Percentiles rank a stretch among this genome's conserved stretches.
These are phyloP conservation scores for Antennarius striatus DNA, from an alignment of 2,113 vertebrate genomes.

Conservation along the genomic window DNA sequence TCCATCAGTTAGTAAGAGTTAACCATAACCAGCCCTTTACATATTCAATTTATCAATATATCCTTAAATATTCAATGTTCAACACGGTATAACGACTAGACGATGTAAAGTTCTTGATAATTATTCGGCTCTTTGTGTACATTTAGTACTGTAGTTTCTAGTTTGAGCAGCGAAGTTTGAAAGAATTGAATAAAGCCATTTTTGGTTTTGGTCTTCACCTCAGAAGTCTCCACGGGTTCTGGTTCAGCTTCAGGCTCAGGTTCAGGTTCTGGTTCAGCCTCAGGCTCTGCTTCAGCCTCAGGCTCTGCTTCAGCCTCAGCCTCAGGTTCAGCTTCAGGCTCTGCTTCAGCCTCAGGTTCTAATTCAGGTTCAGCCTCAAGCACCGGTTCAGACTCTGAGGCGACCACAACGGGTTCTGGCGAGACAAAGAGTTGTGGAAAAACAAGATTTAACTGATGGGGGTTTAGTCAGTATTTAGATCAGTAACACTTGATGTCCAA, in stretches of 20 bases:
- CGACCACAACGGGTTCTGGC: background rate
- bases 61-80: background rate
- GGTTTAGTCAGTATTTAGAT: too few relatives aligned
- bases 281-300: constrained; percentile 22
- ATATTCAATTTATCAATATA: background rate
- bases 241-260: constrained; percentile 35
- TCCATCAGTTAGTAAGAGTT: background rate
- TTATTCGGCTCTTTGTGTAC: too few relatives aligned
- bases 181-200: background rate
- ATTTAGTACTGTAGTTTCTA: too few relatives aligned
- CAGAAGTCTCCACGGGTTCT: constrained; percentile 31
- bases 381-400: constrained; percentile 37
- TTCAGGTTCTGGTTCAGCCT: constrained; percentile 30
- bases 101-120: too few relatives aligned
- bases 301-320: constrained; percentile 16
- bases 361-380: constrained; percentile 33
- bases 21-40: too few relatives aligned
- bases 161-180: background rate
- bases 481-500: too few relatives aligned
- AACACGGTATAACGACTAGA: too few relatives aligned
- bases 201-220: constrained; percentile 15
- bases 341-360: constrained; percentile 18
- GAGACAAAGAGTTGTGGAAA: too few relatives aligned
- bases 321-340: constrained; percentile 26
- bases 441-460: too few relatives aligned